Evolutionary conservation across 2,797 vertebrate species (phyloP).

Genomic region (Pteropus rufus): DNA sequence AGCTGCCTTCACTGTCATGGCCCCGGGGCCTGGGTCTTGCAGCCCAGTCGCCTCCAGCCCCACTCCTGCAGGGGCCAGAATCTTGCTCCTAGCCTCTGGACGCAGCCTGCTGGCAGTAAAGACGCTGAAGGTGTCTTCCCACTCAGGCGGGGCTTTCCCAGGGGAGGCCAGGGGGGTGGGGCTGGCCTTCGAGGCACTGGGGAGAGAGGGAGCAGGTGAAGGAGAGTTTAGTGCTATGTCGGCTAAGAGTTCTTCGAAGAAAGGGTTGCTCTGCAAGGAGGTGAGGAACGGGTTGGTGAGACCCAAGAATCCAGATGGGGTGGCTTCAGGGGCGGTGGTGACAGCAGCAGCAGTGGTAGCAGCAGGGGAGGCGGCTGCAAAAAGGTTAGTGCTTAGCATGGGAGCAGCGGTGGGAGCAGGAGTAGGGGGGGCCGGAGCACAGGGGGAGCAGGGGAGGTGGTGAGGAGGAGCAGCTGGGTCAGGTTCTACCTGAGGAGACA

Average conservation of each 20-base stretch:
- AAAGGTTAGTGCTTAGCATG: slow-evolving; percentile 87
- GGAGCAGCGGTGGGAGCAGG: slow-evolving; percentile 79
- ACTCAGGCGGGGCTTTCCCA: slow-evolving; percentile 79
- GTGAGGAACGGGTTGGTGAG: slow-evolving; percentile 90
- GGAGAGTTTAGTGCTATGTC: slow-evolving; percentile 89
- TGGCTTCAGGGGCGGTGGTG: slow-evolving; percentile 82
- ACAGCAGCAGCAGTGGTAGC: slow-evolving; percentile 81
- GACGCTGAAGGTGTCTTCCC: slow-evolving; percentile 90
- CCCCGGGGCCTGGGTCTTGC: neutral
- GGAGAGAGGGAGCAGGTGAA: slow-evolving; percentile 93
- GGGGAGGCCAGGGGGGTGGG: slow-evolving; percentile 76
- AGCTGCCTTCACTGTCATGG: slow-evolving; percentile 24
- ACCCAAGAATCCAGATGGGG: slow-evolving; percentile 81
- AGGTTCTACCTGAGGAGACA: slow-evolving; percentile 91
- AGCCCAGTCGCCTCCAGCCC: slow-evolving; percentile 68
- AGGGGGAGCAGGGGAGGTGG: slow-evolving; percentile 85
- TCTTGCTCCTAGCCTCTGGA: slow-evolving; percentile 70
- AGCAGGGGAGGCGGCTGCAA: slow-evolving; percentile 77
- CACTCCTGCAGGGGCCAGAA: slow-evolving; percentile 41
- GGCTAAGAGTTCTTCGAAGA: slow-evolving; percentile 88
- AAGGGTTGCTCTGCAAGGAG: slow-evolving; percentile 89
- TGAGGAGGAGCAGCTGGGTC: slow-evolving; percentile 87
- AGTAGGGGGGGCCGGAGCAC: slow-evolving; percentile 78
- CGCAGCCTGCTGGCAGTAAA: slow-evolving; percentile 90
- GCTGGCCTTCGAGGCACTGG: slow-evolving; percentile 84